These are phyloP conservation scores for Hemicrepidius hirtus DNA, from an alignment of 2,888 invertebrate genomes.

Conservation along the genomic window DNA sequence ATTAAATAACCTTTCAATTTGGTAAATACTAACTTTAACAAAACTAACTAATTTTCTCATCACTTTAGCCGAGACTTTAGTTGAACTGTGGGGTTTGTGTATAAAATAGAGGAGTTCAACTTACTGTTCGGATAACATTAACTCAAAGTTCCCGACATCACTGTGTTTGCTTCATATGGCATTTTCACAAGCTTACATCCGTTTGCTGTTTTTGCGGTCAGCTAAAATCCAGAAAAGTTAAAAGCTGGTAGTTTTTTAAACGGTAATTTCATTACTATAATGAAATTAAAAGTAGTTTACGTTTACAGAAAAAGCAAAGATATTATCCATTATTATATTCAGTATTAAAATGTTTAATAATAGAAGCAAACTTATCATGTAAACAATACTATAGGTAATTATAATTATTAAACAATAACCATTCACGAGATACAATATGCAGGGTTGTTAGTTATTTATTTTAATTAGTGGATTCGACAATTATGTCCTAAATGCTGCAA, in stretches of 20 bases:
- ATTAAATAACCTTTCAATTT: conserved; percentile 6
- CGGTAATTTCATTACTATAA: too few species aligned
- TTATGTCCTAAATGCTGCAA: too few species aligned
- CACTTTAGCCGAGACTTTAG: conserved; percentile 30
- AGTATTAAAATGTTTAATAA: too few species aligned
- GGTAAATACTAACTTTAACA: conserved; percentile 1
- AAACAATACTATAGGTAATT: too few species aligned
- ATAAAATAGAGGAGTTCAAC: conserved; percentile 36
- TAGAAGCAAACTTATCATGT: too few species aligned
- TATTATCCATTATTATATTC: too few species aligned
- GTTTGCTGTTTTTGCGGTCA: conserved; percentile 1
- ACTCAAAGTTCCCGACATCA: conserved; percentile 4
- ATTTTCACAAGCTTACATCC: conserved; percentile 33
- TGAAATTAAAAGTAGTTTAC: too few species aligned
- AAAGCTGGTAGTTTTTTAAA: neutral
- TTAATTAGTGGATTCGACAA: too few species aligned
- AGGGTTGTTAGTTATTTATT: too few species aligned
- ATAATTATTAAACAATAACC: too few species aligned
- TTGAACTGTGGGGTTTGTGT: conserved; percentile 11
- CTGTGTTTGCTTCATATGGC: conserved; percentile 40
- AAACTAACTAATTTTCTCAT: conserved; percentile 20
- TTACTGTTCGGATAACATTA: conserved; percentile 34
- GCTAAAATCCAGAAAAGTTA: conserved; percentile 9
- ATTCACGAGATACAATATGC: too few species aligned
- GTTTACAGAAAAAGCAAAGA: too few species aligned